Base-by-base conservation (phyloP, 2,888 invertebrate species). In the Lucinisca nassula region DNA sequence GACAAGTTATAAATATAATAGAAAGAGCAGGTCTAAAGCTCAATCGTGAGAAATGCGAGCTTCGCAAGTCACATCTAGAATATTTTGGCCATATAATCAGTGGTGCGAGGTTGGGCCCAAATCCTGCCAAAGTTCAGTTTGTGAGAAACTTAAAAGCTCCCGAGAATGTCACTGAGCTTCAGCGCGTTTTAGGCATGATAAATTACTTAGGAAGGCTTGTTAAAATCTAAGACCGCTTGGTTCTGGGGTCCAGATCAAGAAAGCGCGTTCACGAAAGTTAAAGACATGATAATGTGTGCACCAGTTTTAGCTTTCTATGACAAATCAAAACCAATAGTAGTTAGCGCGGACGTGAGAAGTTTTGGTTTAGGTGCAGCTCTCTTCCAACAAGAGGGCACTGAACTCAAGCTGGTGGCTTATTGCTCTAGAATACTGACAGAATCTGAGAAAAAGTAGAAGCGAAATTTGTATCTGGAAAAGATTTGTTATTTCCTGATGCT, bases 291-390 rank as follows among this genome's bases (percentile, higher is more conserved):
- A 24, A 79, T 58, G 3, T 74, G 78, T 12, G 55, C 93, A 30
- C 88, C 88, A 4, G 79, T 85, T 6, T 83, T 93, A 27, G 51
- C 83, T n/a, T 92, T 84, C 27, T 92, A 91, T 81, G 90, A 93
- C 51, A 17, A 58, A 0, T 40, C 35, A 10, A 89, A 91, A 72
- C 87, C 92, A 27, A 86, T 87, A 17, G 67, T 89, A 2, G 91
- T 93, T 2, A 89, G 89, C 73, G 92, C 91, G 0, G 92, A 92
- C 38, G 84, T 90, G 0, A 91, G 88, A 24, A 88, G 87, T 35
- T 93, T 85, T 78, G 89, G 93, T 12, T 17, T 92, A 27, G 93
- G 92, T 32, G 93, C 61, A 21, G 92, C 84, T 0, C 76, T 93
- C 3, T 78, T 87, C 17, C 90, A 88, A 32, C 12, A 75, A n/a